Conservation (phyloP, 2,113 vertebrate genomes). For the Spea bombifrons region DNA sequence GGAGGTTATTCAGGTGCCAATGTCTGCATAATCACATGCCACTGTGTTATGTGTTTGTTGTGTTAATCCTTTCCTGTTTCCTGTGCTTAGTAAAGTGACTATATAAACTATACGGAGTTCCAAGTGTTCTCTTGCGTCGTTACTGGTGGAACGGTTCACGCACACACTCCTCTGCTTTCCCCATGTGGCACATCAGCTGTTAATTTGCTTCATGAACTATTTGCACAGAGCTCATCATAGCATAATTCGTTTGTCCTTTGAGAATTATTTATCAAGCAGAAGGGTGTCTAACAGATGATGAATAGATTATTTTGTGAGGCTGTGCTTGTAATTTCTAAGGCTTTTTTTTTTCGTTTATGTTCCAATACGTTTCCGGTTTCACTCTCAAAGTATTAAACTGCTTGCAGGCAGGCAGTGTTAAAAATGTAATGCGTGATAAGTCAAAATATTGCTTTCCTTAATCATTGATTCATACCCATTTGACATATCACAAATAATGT, state of each 20-base stretch:
- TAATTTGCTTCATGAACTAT: constrained; percentile 18
- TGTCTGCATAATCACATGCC: too few species aligned
- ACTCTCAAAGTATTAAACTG: neutral
- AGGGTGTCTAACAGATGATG: neutral
- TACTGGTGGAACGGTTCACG: too few species aligned
- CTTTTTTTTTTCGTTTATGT: neutral
- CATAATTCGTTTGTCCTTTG: neutral
- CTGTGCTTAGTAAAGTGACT: too few species aligned
- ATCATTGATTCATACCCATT: too few species aligned
- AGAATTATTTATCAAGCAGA: neutral
- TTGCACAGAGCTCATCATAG: neutral
- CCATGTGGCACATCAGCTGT: constrained; percentile 21
- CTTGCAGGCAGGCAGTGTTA: neutral
- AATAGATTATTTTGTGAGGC: neutral
- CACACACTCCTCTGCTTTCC: neutral
- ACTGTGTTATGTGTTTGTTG: too few species aligned
- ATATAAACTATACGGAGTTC: too few species aligned
- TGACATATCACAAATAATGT: too few species aligned
- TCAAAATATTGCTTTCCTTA: too few species aligned
- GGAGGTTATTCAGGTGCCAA: too few species aligned
- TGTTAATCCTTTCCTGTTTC: too few species aligned
- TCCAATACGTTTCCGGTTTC: neutral
- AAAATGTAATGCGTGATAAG: too few species aligned
- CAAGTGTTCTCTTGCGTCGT: too few species aligned
- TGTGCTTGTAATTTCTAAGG: neutral